Percentiles rank a stretch among this genome's conserved stretches.
Conservation (phyloP, 2,888 invertebrate species). For the Cephus sareptanus region DNA sequence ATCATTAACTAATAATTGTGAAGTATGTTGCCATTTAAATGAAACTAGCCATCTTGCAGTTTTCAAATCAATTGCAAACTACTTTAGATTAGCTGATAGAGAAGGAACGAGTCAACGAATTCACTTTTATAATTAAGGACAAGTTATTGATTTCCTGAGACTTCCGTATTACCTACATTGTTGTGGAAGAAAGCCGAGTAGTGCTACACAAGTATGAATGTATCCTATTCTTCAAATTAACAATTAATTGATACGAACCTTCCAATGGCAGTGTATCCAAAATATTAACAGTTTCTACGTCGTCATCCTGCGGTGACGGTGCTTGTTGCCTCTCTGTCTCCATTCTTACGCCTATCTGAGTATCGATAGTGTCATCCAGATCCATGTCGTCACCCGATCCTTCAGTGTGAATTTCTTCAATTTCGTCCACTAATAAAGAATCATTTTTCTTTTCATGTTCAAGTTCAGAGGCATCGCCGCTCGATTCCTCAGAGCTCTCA, state of each 20-base stretch:
- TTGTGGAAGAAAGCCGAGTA: slow-evolving; percentile 1
- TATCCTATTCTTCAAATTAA: background rate
- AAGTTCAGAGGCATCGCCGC: slow-evolving; percentile 62
- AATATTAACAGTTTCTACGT: slow-evolving; percentile 60
- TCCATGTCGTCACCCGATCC: slow-evolving; percentile 63
- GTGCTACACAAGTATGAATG: slow-evolving; percentile 1
- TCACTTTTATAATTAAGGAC: background rate
- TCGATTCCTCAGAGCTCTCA: slow-evolving; percentile 64
- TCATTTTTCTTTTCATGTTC: slow-evolving; percentile 51
- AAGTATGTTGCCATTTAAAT: background rate
- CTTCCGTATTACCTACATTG: background rate
- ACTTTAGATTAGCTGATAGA: background rate
- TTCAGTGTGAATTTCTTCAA: slow-evolving; percentile 59
- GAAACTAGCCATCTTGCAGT: background rate
- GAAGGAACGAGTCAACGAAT: background rate
- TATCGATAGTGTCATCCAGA: slow-evolving; percentile 62
- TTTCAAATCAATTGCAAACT: no score
- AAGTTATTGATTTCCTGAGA: background rate
- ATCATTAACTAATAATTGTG: background rate
- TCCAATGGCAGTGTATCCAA: slow-evolving; percentile 61
- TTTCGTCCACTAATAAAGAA: slow-evolving; percentile 45
- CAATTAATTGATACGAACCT: slow-evolving; percentile 35
- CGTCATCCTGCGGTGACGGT: slow-evolving; percentile 50
- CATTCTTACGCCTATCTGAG: slow-evolving; percentile 60
- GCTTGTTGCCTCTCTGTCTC: slow-evolving; percentile 50